Evolutionary conservation across 2,797 vertebrate genomes (phyloP).

Genomic region (Tolypeutes matacus): DNA sequence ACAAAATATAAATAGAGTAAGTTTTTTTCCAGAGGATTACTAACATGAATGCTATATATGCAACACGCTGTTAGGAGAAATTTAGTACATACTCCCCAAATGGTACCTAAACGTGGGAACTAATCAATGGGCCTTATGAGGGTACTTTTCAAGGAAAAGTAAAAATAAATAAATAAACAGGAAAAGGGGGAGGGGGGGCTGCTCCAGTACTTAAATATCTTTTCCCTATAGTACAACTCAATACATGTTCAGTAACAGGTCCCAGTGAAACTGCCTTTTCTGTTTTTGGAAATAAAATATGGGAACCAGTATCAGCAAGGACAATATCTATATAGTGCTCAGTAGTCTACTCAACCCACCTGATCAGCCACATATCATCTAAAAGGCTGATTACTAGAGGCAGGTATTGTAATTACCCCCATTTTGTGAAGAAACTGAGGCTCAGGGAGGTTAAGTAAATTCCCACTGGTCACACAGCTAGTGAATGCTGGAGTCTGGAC

Average conservation of each 20-base stretch:
- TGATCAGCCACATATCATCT: background rate
- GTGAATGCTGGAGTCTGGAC: background rate
- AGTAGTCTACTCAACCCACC: background rate
- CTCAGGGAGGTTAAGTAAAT: background rate
- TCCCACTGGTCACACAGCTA: too few species aligned
- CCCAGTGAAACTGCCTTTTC: slow-evolving; percentile 35
- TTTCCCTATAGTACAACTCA: background rate
- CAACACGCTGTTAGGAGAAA: background rate
- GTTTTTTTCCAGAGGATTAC: slow-evolving; percentile 63
- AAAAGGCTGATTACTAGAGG: slow-evolving; percentile 42
- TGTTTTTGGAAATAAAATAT: slow-evolving; percentile 31
- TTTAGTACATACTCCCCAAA: background rate
- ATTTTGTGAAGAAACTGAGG: slow-evolving; percentile 21
- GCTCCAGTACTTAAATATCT: slow-evolving; percentile 35
- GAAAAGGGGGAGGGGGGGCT: background rate
- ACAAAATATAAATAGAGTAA: slow-evolving; percentile 78
- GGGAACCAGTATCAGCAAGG: slow-evolving; percentile 13
- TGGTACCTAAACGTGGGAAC: background rate
- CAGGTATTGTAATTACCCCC: background rate
- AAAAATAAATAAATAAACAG: slow-evolving; percentile 12
- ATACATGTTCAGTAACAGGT: background rate
- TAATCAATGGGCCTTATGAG: background rate
- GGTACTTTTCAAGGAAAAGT: slow-evolving; percentile 20
- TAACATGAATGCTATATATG: slow-evolving; percentile 70
- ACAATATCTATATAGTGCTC: background rate